Evolutionary conservation across 2,797 vertebrate genomes (phyloP).

Genomic region (Malacoctenus gilli): DNA sequence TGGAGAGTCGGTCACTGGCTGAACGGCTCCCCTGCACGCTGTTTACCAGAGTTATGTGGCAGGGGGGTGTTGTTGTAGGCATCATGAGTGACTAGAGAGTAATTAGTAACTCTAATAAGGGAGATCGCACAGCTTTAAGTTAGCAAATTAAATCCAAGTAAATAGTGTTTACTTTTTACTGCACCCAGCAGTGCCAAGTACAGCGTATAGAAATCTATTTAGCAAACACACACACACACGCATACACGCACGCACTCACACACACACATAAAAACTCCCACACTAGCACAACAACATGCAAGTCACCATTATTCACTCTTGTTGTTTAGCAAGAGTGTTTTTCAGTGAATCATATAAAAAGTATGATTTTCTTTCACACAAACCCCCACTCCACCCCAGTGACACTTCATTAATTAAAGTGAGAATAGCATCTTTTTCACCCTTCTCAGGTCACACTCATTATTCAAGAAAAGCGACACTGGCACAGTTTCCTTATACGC

Average conservation of each 20-base stretch:
- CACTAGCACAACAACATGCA: constrained; percentile 1
- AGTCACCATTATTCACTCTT: constrained; percentile 49
- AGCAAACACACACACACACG: constrained; percentile 22
- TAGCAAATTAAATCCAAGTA: constrained; percentile 56
- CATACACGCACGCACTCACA: not conserved
- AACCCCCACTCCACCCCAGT: too few species aligned
- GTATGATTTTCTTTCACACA: constrained; percentile 53
- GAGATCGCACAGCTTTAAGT: constrained; percentile 48
- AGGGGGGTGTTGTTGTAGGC: constrained; percentile 59
- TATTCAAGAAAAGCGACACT: constrained; percentile 68
- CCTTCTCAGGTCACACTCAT: constrained; percentile 72
- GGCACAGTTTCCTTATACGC: constrained; percentile 63
- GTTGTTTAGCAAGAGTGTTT: constrained; percentile 37
- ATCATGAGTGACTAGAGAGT: constrained; percentile 59
- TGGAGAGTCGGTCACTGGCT: constrained; percentile 37
- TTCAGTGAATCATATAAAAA: constrained; percentile 61
- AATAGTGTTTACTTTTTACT: constrained; percentile 54
- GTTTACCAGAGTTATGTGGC: constrained; percentile 60
- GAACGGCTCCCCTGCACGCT: constrained; percentile 51
- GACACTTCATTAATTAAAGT: constrained; percentile 68
- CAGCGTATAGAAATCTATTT: constrained; percentile 19
- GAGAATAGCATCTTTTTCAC: constrained; percentile 54
- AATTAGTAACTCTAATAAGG: constrained; percentile 60
- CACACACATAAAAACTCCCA: constrained; percentile 7
- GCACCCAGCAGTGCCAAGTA: constrained; percentile 12